Base-by-base conservation (phyloP, 2,113 vertebrate genomes). In the Saguinus imperator region DNA sequence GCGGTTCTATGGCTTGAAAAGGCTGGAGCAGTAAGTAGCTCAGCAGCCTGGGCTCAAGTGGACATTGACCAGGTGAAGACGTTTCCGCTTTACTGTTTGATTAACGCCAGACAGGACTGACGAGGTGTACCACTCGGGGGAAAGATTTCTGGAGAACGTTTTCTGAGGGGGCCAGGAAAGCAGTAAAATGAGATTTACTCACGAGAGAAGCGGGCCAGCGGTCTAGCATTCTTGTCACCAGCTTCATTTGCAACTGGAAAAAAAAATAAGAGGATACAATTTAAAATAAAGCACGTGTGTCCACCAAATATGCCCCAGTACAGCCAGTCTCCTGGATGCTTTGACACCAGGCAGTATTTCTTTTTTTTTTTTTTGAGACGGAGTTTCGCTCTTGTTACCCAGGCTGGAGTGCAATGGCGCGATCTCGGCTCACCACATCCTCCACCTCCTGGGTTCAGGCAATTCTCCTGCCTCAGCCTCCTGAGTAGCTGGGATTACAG, bases 231-330 rank as follows among this genome's bases (percentile, higher is more conserved):
- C 98, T 99, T 99, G 92, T 99, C 99, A 87, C 98, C 98, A 32
- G 99, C 98, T 98, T 99, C 99, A 77, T 99, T 99, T 93, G 99
- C 99, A 98, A 99, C 99, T 99, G 97, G 91, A 95, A 98, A 90
- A 48, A 97, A 70, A 97, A 91, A 96, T 17, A 93, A 23, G 17
- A 96, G 40, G 45, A n/a, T 61, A 68, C 81, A 79, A 35, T 18
- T 75, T 86, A 58, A 18, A 93, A 58, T 21, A 73, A 85, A 77
- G 43, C 40, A 29, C 0, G 0, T 11, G 25, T 32, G 37, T 68
- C 27, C 18, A 7, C 32, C 79, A n/a, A 84, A n/a, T 0, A 48
- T 5, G 11, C 6, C 61, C 66, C 9, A 32, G 4, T 45, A 61
- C 2, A 8, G 68, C 32, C 6, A 32, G 21, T 6, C 8, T 0